These are phyloP conservation scores for Percopsis omiscomaycus DNA, from an alignment of 2,797 vertebrate genomes.

Conservation along the genomic window DNA sequence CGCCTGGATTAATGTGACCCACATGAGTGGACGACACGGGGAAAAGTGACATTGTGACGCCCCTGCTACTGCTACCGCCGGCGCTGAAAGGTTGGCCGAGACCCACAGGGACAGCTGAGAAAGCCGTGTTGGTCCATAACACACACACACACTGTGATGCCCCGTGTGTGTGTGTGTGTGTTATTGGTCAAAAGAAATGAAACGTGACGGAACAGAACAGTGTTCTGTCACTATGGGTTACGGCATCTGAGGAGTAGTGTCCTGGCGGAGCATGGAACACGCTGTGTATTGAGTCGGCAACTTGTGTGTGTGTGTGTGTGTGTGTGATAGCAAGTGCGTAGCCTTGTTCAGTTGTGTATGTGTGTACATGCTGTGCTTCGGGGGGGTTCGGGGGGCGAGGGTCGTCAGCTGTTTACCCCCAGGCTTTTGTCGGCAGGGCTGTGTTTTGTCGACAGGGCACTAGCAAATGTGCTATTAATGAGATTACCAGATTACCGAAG, in stretches of 20 bases:
- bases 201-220: constrained; percentile 17
- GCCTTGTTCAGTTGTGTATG: constrained; percentile 6
- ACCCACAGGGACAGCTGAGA: constrained; percentile 59
- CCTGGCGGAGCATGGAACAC: constrained; percentile 5
- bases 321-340: background rate
- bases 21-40: too few species aligned
- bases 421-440: constrained; percentile 60
- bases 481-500: constrained; percentile 78
- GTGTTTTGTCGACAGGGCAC: constrained; percentile 63
- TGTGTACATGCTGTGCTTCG: background rate
- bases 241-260: constrained; percentile 30
- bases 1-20: constrained; percentile 4
- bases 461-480: constrained; percentile 69
- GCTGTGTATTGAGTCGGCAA: background rate
- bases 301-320: background rate
- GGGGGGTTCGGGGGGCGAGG: constrained; percentile 25
- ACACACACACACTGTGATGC: constrained; percentile 12
- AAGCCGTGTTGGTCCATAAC: constrained; percentile 29
- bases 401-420: constrained; percentile 70
- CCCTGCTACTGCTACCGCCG: too few species aligned
- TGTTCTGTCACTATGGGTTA: constrained; percentile 16
- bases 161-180: constrained; percentile 10
- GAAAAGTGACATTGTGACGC: too few species aligned
- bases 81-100: constrained; percentile 33
- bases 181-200: constrained; percentile 25